Percentiles rank a stretch among this genome's conserved stretches.
These are phyloP conservation scores for Lepidochitona cinerea DNA, from an alignment of 2,888 invertebrate genomes.

Conservation along the genomic window DNA sequence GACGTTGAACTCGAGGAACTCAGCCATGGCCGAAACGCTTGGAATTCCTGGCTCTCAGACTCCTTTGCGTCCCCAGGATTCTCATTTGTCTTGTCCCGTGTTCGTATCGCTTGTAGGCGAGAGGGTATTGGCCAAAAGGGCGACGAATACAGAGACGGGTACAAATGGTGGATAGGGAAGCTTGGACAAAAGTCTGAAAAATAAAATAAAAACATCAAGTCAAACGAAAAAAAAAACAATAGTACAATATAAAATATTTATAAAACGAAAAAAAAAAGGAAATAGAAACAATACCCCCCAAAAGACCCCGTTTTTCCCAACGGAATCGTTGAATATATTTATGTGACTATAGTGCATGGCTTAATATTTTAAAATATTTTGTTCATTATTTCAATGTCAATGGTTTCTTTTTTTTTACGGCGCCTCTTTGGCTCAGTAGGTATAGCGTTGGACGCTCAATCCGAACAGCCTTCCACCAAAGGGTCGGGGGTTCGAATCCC, in stretches of 20 bases:
- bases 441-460: no score
- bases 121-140: neutral
- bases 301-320: no score
- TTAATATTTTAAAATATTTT: no score
- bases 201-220: neutral
- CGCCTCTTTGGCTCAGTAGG: no score
- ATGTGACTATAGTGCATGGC: no score
- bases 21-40: conserved; percentile 49
- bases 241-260: neutral
- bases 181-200: neutral
- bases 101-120: neutral
- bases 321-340: no score
- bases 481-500: no score
- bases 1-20: neutral
- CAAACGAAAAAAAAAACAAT: neutral
- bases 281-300: no score
- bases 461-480: no score
- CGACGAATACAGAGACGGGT: neutral
- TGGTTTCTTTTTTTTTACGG: no score
- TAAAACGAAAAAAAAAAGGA: no score
- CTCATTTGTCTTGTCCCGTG: neutral
- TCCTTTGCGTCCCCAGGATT: neutral
- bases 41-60: conserved; percentile 15
- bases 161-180: neutral
- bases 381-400: no score